Evolutionary conservation across 2,797 vertebrate genomes (phyloP), one percentile per base, ranked within the genome.

Genomic region (Sebastes hubbsi): DNA sequence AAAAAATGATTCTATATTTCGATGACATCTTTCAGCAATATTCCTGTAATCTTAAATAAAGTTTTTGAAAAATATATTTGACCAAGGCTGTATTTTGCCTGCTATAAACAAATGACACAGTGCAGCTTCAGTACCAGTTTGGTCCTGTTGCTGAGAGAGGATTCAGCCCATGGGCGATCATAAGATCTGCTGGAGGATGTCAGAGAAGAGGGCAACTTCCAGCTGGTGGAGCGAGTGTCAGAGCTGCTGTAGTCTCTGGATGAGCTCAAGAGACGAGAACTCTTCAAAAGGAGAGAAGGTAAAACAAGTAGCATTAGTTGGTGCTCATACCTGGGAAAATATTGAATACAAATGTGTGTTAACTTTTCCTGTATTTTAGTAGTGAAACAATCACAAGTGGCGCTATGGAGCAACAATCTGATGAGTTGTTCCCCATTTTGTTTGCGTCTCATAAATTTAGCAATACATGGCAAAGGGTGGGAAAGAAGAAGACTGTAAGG

Each of bases 201-300:
- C 79, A 96, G 91, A 77, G 96, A 91, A 0, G 96, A 89, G 5
- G 96, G 91, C 70, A 96, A 90, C 88, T 97, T 98, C 97, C 96
- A 97, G 83, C 92, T 95, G 83, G 92, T 89, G 87, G 96, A 94
- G 77, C 72, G 89, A 56, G 92, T 94, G 75, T 97, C 96, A 60
- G 95, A 93, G 77, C 93, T 85, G 85, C 92, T 90, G 92, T 96
- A 97, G 80, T 96, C 95, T 95, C 96, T 96, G 77, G 91, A 83
- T 1, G 96, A 95, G 86, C 94, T 92, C 72, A 95, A 91, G 88
- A 96, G 90, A 66, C 90, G 91, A 24, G 96, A 94, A 80, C 91
- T 95, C 97, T 97, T 84, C 4, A 87, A 68, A 64, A 59, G 11
- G 46, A 77, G 6, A 74, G 20, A 42, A 24, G 0, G n/a, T 7